Evolutionary conservation across 2,113 vertebrate genomes (phyloP), one percentile per base, ranked within the genome.

Genomic region (Ophiodon elongatus): DNA sequence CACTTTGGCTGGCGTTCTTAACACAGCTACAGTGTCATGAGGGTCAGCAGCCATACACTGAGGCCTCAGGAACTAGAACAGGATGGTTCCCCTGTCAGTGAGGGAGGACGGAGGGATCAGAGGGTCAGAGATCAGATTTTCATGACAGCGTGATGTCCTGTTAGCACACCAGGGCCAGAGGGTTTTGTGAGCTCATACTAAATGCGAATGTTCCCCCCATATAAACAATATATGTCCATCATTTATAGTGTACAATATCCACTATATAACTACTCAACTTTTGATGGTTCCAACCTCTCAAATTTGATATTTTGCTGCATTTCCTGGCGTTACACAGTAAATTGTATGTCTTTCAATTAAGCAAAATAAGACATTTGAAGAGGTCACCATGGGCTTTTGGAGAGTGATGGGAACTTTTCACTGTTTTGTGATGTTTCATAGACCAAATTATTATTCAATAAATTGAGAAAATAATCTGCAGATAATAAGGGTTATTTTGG

Each of bases 71-170:
- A 91, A 88, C 89, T 56, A 64, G 35, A 82, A 88, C 87, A 90
- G 70, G 82, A 90, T 80, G 79, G 76, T 71, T 89, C 43, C 35
- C 73, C 79, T 88, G 81, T 83, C 79, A 86, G 73, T 69, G 57
- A 73, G 66, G 59, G 33, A 39, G 63, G 70, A 74, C 64, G 45
- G 57, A 69, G 73, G 69, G 43, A 65, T 86, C 77, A 57, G 69
- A 45, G 59, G 85, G 78, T 88, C 65, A 88, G 41, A 76, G 80
- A 85, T 93, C 66, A 79, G 52, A 78, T 79, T 80, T 83, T 90
- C 78, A 67, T 78, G 52, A 66, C 64, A 88, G 41, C 73, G 67
- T 80, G 75, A 82, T 88, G 65, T 90, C 86, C 86, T 86, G 78
- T 82, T 78, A 80, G 79, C 39, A 43, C 71, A 78, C 15, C 52